These are phyloP conservation scores for Acanthornis magna DNA, from an alignment of 2,797 vertebrate genomes.

Conservation along the genomic window DNA sequence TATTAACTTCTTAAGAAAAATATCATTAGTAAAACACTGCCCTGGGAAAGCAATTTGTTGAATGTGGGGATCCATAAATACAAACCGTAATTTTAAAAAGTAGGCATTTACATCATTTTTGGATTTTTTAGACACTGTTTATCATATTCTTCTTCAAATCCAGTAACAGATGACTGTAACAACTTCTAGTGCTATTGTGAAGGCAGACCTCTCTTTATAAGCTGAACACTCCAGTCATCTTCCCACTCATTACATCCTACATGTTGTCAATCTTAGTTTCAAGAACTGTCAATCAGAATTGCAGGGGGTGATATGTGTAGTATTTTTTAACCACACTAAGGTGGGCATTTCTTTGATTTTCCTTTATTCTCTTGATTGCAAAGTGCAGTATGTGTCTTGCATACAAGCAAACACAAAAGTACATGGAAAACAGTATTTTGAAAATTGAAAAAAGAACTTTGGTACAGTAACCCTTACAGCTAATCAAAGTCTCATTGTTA, in stretches of 20 bases:
- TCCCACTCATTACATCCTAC: constrained; percentile 65
- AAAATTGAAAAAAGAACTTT: constrained; percentile 33
- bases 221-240: constrained; percentile 37
- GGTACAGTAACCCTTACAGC: background rate
- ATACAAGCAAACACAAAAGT: constrained; percentile 23
- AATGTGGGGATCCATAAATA: constrained; percentile 16
- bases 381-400: constrained; percentile 17
- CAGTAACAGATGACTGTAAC: constrained; percentile 49
- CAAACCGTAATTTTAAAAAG: constrained; percentile 46
- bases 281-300: constrained; percentile 53
- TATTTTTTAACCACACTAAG: background rate
- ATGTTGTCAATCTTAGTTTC: constrained; percentile 61
- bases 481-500: constrained; percentile 51
- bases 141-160: constrained; percentile 42
- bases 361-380: constrained; percentile 59
- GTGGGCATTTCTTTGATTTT: constrained; percentile 50
- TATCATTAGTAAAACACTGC: background rate
- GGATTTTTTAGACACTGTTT: constrained; percentile 56
- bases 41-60: background rate
- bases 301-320: constrained; percentile 17
- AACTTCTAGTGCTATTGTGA: constrained; percentile 46
- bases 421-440: constrained; percentile 51
- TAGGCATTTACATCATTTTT: background rate
- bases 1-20: background rate
- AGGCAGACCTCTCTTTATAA: constrained; percentile 37